Evolutionary conservation across 2,888 invertebrate species (phyloP).

Genomic region (Sinodicranocentrus sp.): DNA sequence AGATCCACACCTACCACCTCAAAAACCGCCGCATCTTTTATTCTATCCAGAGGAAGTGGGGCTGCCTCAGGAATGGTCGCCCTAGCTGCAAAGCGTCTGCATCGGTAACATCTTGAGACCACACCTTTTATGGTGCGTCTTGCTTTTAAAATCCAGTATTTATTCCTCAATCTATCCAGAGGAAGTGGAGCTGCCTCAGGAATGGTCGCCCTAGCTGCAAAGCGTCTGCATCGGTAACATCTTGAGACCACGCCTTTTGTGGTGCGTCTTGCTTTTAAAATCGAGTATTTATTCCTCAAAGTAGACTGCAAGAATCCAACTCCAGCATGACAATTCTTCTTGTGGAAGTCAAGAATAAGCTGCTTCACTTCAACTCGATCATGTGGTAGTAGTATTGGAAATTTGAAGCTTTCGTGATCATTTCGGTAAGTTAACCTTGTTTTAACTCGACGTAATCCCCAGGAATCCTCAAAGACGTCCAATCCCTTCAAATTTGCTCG

Average conservation of each 20-base stretch:
- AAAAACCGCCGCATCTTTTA: not conserved
- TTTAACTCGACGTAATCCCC: not conserved
- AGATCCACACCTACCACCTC: slow-evolving; percentile 77
- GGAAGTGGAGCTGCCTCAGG: not conserved
- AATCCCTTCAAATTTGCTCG: not conserved
- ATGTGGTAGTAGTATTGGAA: not conserved
- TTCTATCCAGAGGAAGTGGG: not conserved
- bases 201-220: not conserved
- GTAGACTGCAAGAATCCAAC: not conserved
- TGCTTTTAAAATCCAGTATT: slow-evolving; percentile 5
- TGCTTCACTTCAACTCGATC: not conserved
- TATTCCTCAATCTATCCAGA: too few relatives aligned
- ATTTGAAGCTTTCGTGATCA: not conserved
- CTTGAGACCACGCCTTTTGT: not conserved
- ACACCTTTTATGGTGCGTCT: not conserved
- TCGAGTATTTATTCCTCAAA: slow-evolving; percentile 24
- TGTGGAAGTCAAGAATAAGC: not conserved
- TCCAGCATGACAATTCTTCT: not conserved
- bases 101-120: not conserved
- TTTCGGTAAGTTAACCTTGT: not conserved
- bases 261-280: not conserved
- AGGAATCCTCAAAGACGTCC: not conserved
- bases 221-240: not conserved
- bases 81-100: not conserved
- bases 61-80: not conserved